Conservation (phyloP, 1,140 invertebrate species). For the Hycleus phaleratus region DNA sequence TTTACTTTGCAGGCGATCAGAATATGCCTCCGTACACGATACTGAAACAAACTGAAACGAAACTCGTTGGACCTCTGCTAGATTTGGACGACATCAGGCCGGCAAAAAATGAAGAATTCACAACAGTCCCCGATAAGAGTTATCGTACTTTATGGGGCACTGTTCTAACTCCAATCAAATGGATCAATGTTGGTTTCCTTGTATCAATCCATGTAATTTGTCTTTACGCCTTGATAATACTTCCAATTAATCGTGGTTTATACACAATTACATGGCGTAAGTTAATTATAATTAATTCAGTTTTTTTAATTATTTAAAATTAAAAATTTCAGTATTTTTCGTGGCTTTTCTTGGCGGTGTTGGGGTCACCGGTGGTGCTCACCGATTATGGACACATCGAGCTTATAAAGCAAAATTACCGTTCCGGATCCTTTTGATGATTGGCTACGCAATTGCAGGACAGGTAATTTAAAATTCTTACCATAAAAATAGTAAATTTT, state of each 20-base stretch:
- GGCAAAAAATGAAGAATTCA: neutral
- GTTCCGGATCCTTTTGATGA: slow-evolving; percentile 55
- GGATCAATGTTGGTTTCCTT: slow-evolving; percentile 7
- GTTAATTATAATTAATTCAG: no score
- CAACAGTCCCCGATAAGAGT: neutral
- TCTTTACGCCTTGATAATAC: neutral
- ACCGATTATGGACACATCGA: slow-evolving; percentile 61
- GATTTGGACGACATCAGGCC: neutral
- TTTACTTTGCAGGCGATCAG: no score
- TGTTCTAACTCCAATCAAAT: slow-evolving; percentile 16
- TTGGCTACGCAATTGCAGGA: slow-evolving; percentile 71
- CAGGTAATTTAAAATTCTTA: slow-evolving; percentile 42
- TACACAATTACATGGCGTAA: no score
- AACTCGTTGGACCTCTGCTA: neutral
- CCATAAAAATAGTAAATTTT: neutral
- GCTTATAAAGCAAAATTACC: slow-evolving; percentile 61
- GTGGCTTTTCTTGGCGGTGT: slow-evolving; percentile 50
- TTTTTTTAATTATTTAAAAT: no score
- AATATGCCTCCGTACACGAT: no score
- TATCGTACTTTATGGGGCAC: neutral
- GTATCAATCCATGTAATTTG: neutral
- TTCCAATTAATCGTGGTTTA: neutral
- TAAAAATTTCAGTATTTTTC: slow-evolving; percentile 41
- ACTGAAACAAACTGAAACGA: no score
- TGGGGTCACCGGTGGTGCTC: slow-evolving; percentile 65